phyloP scores from a whole-genome alignment of 2,113 vertebrate genomes.

The Megaleporinus macrocephalus region DNA sequence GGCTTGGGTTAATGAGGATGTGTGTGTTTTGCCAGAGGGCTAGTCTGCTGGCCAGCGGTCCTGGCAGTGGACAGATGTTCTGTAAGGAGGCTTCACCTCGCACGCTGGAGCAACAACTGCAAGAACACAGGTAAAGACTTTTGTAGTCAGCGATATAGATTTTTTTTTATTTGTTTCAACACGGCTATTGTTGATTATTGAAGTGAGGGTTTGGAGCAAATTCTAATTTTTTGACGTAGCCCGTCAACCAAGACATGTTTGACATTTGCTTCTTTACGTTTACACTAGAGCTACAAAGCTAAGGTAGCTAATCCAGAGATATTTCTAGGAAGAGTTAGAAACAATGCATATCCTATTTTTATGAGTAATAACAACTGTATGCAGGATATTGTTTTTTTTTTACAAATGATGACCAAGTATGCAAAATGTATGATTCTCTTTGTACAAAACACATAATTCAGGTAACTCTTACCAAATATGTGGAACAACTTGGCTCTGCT shows the following conservation, averaged over 20 bases:
- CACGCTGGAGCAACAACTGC: constrained; percentile 95
- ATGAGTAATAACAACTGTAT: too few species aligned
- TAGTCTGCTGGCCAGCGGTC: constrained; percentile 85
- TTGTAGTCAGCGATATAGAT: not conserved
- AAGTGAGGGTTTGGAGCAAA: not conserved
- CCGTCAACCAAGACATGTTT: too few species aligned
- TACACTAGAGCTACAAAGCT: too few species aligned
- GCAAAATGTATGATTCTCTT: too few species aligned
- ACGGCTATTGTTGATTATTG: not conserved
- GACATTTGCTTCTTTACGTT: too few species aligned
- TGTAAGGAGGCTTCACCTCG: constrained; percentile 89
- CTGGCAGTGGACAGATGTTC: constrained; percentile 90
- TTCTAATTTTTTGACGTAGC: too few species aligned
- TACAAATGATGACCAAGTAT: too few species aligned
- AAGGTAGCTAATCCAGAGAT: not conserved
- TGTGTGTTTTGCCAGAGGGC: constrained; percentile 76
- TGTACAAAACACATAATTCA: too few species aligned
- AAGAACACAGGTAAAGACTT: constrained; percentile 89
- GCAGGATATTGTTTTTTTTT: too few species aligned
- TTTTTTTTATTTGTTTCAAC: not conserved
- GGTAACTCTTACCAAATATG: too few species aligned
- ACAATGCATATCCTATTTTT: too few species aligned
- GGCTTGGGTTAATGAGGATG: not conserved
- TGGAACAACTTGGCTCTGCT: too few species aligned
- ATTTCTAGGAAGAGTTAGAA: not conserved